Percentiles rank a stretch among this genome's conserved stretches.
Conservation (phyloP, 2,797 vertebrate genomes). For the Hyperoplus lanceolatus region DNA sequence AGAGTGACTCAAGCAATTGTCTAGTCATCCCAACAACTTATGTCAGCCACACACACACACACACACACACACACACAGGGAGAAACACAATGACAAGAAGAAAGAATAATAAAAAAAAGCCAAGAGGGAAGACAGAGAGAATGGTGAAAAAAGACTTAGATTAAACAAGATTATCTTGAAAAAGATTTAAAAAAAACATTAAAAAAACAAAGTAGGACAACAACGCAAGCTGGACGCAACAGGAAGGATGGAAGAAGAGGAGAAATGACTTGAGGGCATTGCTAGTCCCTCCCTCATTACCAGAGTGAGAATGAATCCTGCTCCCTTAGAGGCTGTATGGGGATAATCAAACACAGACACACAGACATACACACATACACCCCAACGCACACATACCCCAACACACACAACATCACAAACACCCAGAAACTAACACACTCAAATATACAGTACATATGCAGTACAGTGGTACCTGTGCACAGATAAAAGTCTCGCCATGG, state of each 20-base stretch:
- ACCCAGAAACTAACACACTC: constrained; percentile 44
- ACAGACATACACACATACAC: constrained; percentile 47
- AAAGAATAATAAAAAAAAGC: constrained; percentile 28
- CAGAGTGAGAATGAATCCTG: constrained; percentile 86
- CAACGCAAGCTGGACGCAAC: constrained; percentile 61
- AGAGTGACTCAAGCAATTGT: constrained; percentile 44
- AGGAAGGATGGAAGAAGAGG: constrained; percentile 77
- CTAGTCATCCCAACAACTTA: constrained; percentile 36
- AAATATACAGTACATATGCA: constrained; percentile 49
- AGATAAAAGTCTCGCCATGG: constrained; percentile 35
- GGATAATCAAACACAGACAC: constrained; percentile 86
- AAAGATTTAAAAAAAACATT: constrained; percentile 40
- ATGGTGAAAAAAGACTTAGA: constrained; percentile 34
- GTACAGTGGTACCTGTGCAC: constrained; percentile 15
- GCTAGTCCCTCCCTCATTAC: constrained; percentile 88
- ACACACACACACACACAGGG: neutral
- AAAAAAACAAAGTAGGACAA: constrained; percentile 40
- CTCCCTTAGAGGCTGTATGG: constrained; percentile 82
- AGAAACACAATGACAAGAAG: constrained; percentile 14
- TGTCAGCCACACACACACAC: constrained; percentile 15
- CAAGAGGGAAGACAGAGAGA: constrained; percentile 6
- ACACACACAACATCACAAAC: constrained; percentile 45
- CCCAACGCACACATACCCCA: constrained; percentile 53
- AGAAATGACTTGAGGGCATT: constrained; percentile 88
- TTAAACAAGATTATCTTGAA: constrained; percentile 41